Evolutionary conservation across 2,888 invertebrate genomes (phyloP).

Genomic region (Lasioglossum marginatum): DNA sequence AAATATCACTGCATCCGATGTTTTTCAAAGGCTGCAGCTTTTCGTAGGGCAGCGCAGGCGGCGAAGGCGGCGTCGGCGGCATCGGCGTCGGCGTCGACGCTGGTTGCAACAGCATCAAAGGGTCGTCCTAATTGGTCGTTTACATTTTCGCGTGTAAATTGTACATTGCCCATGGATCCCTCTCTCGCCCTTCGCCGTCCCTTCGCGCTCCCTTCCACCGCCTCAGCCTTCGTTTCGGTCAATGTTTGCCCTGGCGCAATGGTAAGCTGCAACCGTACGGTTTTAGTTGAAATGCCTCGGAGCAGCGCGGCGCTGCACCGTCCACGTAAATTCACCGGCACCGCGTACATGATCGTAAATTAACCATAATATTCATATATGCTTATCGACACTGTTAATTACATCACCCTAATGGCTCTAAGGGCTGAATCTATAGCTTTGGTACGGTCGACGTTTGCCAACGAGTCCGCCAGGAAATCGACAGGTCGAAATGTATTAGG

Average conservation of each 20-base stretch:
- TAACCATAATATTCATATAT: constrained; percentile 58
- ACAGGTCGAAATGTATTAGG: background rate
- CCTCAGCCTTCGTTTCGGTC: constrained; percentile 51
- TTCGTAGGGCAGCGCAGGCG: constrained; percentile 24
- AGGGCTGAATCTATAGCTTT: background rate
- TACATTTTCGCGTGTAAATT: constrained; percentile 72
- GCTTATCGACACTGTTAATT: constrained; percentile 59
- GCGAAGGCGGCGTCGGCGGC: constrained; percentile 15
- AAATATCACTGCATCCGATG: constrained; percentile 51
- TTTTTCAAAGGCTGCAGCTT: constrained; percentile 51
- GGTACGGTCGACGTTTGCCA: background rate
- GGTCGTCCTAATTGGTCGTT: constrained; percentile 70
- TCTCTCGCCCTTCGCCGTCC: background rate
- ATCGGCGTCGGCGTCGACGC: constrained; percentile 30
- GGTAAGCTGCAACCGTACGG: constrained; percentile 19
- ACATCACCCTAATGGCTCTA: constrained; percentile 25
- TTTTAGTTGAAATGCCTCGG: constrained; percentile 35
- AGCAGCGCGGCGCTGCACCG: constrained; percentile 14
- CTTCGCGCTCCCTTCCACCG: background rate
- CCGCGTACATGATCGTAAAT: constrained; percentile 55
- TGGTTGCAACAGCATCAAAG: constrained; percentile 62
- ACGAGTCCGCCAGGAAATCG: background rate
- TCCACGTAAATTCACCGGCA: constrained; percentile 51
- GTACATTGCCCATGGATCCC: constrained; percentile 44
- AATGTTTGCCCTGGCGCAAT: constrained; percentile 56